Percentiles rank a stretch among this genome's conserved stretches.
phyloP scores from a whole-genome alignment of 2,797 vertebrate genomes.

The Microhierax caerulescens region DNA sequence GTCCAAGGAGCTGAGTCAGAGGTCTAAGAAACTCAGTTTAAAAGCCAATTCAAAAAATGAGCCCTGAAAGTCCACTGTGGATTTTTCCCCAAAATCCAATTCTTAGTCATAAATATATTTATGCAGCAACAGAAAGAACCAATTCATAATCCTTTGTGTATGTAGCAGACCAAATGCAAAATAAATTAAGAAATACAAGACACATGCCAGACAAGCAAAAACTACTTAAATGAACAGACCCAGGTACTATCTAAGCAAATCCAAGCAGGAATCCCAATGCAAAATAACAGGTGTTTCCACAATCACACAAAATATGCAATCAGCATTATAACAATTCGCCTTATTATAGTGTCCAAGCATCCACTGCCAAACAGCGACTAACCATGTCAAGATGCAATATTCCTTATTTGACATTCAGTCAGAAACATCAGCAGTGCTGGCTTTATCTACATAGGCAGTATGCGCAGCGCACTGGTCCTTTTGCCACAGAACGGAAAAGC shows the following conservation, averaged over 20 bases:
- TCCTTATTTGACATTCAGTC: slow-evolving; percentile 64
- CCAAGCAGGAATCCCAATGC: slow-evolving; percentile 67
- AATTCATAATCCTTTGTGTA: slow-evolving; percentile 71
- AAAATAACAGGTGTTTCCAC: slow-evolving; percentile 73
- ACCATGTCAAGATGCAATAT: slow-evolving; percentile 71
- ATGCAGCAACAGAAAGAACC: slow-evolving; percentile 80
- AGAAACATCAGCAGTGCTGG: slow-evolving; percentile 40
- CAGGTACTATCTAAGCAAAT: slow-evolving; percentile 56
- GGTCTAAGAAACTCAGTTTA: not conserved
- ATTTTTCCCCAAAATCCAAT: not conserved
- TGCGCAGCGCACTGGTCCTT: slow-evolving; percentile 3
- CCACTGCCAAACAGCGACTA: slow-evolving; percentile 67
- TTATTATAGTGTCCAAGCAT: slow-evolving; percentile 80
- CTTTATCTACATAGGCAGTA: slow-evolving; percentile 9
- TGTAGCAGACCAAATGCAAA: slow-evolving; percentile 50
- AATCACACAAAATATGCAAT: slow-evolving; percentile 73
- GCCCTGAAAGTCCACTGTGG: not conserved
- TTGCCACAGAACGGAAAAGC: slow-evolving; percentile 23
- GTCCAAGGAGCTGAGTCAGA: not conserved
- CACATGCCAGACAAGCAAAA: slow-evolving; percentile 77
- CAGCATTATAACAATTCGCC: slow-evolving; percentile 68
- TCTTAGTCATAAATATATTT: slow-evolving; percentile 6
- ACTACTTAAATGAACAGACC: slow-evolving; percentile 42
- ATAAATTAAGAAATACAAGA: slow-evolving; percentile 47
- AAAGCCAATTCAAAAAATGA: not conserved